These are phyloP conservation scores for Timema cristinae DNA, from an alignment of 2,888 invertebrate genomes.

Conservation along the genomic window DNA sequence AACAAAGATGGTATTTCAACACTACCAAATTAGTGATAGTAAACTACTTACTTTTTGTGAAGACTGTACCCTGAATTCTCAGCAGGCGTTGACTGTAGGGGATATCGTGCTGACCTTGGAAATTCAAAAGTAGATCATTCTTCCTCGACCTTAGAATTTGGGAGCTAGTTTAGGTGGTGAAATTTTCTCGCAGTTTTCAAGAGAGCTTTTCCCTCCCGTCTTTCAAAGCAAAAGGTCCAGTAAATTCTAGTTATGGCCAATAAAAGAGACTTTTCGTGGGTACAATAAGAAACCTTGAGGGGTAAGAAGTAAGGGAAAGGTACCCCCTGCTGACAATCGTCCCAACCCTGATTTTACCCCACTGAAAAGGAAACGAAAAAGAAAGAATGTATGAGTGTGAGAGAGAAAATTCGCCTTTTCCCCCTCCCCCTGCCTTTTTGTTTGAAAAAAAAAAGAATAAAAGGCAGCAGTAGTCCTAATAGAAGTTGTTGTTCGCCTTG, in stretches of 20 bases:
- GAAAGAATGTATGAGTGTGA: background rate
- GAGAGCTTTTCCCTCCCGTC: background rate
- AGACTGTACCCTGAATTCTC: no score
- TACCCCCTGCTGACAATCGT: conserved; percentile 20
- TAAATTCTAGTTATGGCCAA: conserved; percentile 19
- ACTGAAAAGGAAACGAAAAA: conserved; percentile 6
- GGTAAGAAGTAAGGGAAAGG: conserved; percentile 2
- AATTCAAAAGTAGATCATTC: no score
- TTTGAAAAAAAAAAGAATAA: conserved; percentile 19
- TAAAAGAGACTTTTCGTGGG: conserved; percentile 20
- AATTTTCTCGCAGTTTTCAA: no score
- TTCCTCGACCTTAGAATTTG: no score
- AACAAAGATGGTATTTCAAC: no score
- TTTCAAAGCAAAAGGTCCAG: background rate
- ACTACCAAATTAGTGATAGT: no score
- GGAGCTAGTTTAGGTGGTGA: no score
- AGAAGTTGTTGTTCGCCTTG: conserved; percentile 22
- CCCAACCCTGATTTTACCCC: background rate
- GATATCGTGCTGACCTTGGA: no score
- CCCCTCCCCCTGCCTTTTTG: conserved; percentile 7
- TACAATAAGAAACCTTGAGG: conserved; percentile 17
- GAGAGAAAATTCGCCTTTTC: background rate
- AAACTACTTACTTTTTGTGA: no score
- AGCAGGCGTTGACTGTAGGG: no score
- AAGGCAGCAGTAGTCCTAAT: conserved; percentile 4